Conservation (phyloP, 2,888 invertebrate species). For the Drosophila neonasuta region DNA sequence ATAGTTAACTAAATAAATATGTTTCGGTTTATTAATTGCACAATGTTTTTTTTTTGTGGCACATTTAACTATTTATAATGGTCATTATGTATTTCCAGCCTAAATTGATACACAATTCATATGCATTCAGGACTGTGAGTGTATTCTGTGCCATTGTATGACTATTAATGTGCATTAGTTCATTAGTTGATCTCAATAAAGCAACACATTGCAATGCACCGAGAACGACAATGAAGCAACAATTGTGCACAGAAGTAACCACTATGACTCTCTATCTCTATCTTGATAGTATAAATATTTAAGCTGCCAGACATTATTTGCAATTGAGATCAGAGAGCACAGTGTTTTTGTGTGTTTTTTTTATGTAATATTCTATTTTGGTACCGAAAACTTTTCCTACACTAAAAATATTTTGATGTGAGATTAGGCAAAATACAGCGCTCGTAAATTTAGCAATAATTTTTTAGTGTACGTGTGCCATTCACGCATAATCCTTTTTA, state of each 20-base stretch:
- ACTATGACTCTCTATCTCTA: neutral
- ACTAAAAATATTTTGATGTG: neutral
- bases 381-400: neutral
- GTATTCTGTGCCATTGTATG: constrained; percentile 39
- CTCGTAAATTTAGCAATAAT: neutral
- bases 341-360: neutral
- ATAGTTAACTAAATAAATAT: neutral
- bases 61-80: constrained; percentile 12
- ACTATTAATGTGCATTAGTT: constrained; percentile 58
- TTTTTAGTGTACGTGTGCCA: constrained; percentile 20
- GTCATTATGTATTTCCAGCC: constrained; percentile 1
- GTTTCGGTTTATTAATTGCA: constrained; percentile 5
- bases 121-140: neutral
- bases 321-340: constrained; percentile 15
- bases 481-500: neutral
- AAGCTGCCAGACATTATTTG: constrained; percentile 9
- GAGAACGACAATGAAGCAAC: constrained; percentile 16
- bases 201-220: constrained; percentile 14
- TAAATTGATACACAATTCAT: constrained; percentile 37
- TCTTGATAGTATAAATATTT: neutral
- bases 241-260: constrained; percentile 20
- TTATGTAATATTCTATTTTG: neutral
- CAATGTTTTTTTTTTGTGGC: constrained; percentile 7
- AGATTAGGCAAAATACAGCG: neutral
- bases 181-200: constrained; percentile 36